Evolutionary conservation across 2,888 invertebrate species (phyloP), one percentile per base, ranked within the genome.

Genomic region (Conomelus anceps): DNA sequence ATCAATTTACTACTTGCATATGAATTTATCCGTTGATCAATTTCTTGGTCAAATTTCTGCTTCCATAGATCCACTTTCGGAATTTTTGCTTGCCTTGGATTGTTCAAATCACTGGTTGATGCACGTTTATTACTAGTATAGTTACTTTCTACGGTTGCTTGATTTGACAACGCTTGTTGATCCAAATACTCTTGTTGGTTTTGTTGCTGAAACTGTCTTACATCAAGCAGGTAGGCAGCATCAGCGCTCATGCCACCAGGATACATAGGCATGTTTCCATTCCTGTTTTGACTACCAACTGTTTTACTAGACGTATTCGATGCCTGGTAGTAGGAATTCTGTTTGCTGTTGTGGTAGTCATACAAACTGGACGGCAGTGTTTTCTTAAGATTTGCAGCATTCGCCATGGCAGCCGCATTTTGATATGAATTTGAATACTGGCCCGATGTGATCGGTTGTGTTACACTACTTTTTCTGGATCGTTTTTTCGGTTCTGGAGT

Each of bases 41-140:
- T 95, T 92, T 95, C 94, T 90, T 94, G 93, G 91, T 95, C 95
- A 90, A 94, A 94, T 0, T 93, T 93, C 90, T 94, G 93, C 90
- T 94, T 92, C 95, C 95, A 95, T 4, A 93, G 92, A 91, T 95
- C 94, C 3, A 94, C 92, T 91, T 94, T 94, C 0, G 94, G 93
- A 34, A 94, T 93, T 92, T 95, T 95, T 90, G 92, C 93, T 3
- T 93, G 93, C 0, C 93, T 92, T 0, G 92, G 91, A 86, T 90
- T 90, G 0, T 92, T 92, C 26, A 93, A 93, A 9, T 92, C 91
- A 23, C 89, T 87, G 9, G 90, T 87, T 9, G 90, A 90, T 22
- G 84, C 41, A 23, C 90, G 86, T 87, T 90, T 90, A 0, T 23
- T 29, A 26, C 11, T 63, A 34, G n/a, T n/a, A n/a, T n/a, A n/a